Evolutionary conservation across 2,113 vertebrate species (phyloP), one percentile per base, ranked within the genome.

Genomic region (Mola mola): DNA sequence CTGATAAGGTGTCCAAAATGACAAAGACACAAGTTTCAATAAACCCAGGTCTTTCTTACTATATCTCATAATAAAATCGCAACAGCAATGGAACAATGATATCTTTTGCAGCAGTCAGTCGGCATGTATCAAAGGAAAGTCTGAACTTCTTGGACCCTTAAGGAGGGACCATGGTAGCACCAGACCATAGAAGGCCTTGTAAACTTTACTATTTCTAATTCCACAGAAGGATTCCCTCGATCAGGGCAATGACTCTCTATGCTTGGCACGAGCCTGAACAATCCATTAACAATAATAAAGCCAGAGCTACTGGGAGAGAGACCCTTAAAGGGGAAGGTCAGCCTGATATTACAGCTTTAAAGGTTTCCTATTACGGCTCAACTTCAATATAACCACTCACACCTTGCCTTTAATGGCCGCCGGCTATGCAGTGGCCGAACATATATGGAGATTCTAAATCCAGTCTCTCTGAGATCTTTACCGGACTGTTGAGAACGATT

Each of bases 281-380:
- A 85, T 81, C 87, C 83, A 85, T 89, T 87, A 86, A 83, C 81
- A 82, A 87, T 80, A 84, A 87, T 86, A 87, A 82, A 83, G 52
- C 53, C 56, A 10, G 69, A 74, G 80, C 57, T 22, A 74, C 75
- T 16, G 34, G 77, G 75, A 78, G 85, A 82, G 60, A 50, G 78
- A 82, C 64, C 80, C 83, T 88, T 78, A 85, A 87, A 88, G 85
- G 83, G 74, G 81, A 90, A 90, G 85, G 87, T 88, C 88, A 87
- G 72, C 50, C 69, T 70, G 72, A 83, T 87, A 85, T 87, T 84
- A 85, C 69, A 61, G 72, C 82, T 83, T 84, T 90, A 86, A 87
- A 84, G 82, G 85, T 86, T 88, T 87, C 83, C 88, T 73, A 83
- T 86, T 86, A 87, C 62, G 50, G 67, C 85, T 85, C 78, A 84